A percentile compares a stretch with the other conserved stretches of the same genome.
phyloP scores from a whole-genome alignment of 2,888 invertebrate species.

The Drosophila anceps region DNA sequence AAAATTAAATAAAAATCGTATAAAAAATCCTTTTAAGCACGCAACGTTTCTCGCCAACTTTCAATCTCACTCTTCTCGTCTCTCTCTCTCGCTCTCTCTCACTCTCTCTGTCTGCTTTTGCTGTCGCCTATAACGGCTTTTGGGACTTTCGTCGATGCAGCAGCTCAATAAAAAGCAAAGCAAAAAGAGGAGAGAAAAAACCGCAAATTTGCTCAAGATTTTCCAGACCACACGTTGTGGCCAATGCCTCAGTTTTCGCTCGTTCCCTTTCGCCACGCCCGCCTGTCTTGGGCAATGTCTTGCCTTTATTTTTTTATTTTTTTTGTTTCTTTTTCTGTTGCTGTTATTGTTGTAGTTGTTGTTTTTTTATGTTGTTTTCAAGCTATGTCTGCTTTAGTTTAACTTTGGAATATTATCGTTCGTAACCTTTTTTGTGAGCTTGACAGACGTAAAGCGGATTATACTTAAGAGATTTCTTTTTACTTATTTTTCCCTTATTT shows the following conservation, averaged over 20 bases:
- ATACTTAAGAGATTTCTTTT: conserved; percentile 47
- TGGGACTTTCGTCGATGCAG: conserved; percentile 44
- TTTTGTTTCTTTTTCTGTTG: conserved; percentile 29
- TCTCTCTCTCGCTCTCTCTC: background rate
- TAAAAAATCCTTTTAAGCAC: conserved; percentile 63
- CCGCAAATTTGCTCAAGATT: conserved; percentile 58
- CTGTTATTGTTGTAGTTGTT: conserved; percentile 14
- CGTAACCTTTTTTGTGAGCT: conserved; percentile 40
- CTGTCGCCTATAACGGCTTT: conserved; percentile 32
- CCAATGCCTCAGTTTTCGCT: conserved; percentile 22
- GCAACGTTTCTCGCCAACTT: conserved; percentile 26
- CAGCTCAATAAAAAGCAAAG: conserved; percentile 23
- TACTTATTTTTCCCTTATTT: background rate
- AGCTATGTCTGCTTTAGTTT: conserved; percentile 49
- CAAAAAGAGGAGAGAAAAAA: conserved; percentile 14
- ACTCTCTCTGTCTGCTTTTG: background rate
- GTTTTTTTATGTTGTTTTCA: conserved; percentile 52
- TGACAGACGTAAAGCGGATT: conserved; percentile 57
- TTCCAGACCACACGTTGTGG: conserved; percentile 41
- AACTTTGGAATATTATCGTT: conserved; percentile 55
- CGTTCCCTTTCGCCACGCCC: background rate
- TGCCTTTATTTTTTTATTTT: too few species aligned
- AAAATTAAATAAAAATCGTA: conserved; percentile 74
- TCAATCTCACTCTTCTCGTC: background rate
- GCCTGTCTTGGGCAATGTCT: conserved; percentile 27